Evolutionary conservation across 2,888 invertebrate genomes (phyloP), one percentile per base, ranked within the genome.

Genomic region (Rosalia funebris): DNA sequence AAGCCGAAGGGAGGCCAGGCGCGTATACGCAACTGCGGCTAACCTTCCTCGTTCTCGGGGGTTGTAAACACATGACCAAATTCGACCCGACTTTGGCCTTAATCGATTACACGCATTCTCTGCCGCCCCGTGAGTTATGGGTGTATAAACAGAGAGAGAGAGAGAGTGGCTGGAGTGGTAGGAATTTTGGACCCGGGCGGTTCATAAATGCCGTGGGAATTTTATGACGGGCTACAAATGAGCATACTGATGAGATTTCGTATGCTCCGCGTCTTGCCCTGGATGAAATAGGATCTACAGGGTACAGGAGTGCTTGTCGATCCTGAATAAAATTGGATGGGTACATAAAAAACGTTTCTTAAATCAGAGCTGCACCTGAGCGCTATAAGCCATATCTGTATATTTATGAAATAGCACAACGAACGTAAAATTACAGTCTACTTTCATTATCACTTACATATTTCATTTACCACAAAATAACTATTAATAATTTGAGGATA

Each of bases 101-200:
- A 48, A 48, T 48, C 48, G 48, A 48, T 48, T 48, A 48, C 48
- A 48, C 48, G 15, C 41, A 48, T n/a, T n/a, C 48, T 17, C 36
- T 15, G 20, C 9, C 37, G 12, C 7, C 20, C 44, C 11, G 34
- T 32, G 48, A 36, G 48, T 48, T 48, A 36, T 32, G 34, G 48
- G 48, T 48, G 19, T 48, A 48, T 37, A 14, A 48, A 48, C 46
- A 11, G 15, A n/a, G 32, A 41, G n/a, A 41, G 15, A n/a, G n/a
- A 17, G 15, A 11, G 41, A 41, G 41, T 41, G 31, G 46, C 17
- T 11, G 15, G 32, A 34, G 14, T 11, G n/a, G 31, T 46, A n/a
- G n/a, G n/a, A 20, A 46, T 34, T 32, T 15, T 32, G 16, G 32
- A 34, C 15, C 46, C 16, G 46, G 32, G 32, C 15, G 15, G 46